phyloP scores from a whole-genome alignment of 2,113 vertebrate genomes.

The Plestiodon gilberti region DNA sequence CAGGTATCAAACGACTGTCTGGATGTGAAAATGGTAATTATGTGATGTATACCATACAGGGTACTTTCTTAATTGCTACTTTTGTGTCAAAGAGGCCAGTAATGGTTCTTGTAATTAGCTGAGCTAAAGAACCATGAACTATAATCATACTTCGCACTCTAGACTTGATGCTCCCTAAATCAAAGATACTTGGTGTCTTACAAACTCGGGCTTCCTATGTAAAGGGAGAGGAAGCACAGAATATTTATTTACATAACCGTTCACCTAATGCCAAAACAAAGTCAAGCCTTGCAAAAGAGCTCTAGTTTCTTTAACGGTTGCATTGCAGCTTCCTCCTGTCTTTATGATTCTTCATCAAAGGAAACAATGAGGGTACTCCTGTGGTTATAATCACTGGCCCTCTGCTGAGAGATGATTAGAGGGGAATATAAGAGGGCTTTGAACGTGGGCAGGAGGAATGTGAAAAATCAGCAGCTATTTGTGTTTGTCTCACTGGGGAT shows the following conservation, averaged over 20 bases:
- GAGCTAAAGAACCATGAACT: not conserved
- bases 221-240: conserved; percentile 4
- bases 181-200: not conserved
- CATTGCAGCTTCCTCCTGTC: conserved; percentile 37
- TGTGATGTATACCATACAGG: not conserved
- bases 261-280: conserved; percentile 12
- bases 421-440: conserved; percentile 35
- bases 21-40: conserved; percentile 7
- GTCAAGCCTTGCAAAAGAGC: conserved; percentile 19
- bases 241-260: conserved; percentile 13
- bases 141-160: not conserved
- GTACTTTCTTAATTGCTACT: conserved; percentile 1
- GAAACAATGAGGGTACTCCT: conserved; percentile 21
- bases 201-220: not conserved
- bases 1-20: not conserved
- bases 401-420: conserved; percentile 47
- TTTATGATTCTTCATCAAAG: conserved; percentile 44
- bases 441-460: conserved; percentile 26
- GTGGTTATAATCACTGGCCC: conserved; percentile 42
- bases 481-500: not conserved
- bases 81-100: not conserved
- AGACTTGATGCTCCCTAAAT: not conserved
- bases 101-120: not conserved
- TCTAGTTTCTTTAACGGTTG: not conserved
- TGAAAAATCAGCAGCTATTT: conserved; percentile 44